phyloP scores from a whole-genome alignment of 2,797 vertebrate genomes.

The Esox lucius region DNA sequence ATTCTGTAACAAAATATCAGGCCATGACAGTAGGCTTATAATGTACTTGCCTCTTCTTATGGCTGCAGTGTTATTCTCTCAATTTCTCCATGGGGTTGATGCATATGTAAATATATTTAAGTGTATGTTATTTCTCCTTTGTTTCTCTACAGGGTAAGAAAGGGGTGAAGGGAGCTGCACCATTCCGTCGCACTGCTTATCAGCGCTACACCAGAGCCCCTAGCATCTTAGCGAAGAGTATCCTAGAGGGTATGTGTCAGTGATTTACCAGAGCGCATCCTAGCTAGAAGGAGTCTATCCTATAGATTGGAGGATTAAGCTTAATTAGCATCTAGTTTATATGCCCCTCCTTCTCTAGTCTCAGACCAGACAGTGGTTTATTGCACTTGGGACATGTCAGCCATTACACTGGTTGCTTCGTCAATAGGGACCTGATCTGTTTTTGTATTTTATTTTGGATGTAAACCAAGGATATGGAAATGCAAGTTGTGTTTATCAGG shows the following conservation, averaged over 20 bases:
- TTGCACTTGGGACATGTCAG: constrained; percentile 35
- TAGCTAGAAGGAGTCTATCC: background rate
- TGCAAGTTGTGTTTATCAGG: constrained; percentile 22
- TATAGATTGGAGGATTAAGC: background rate
- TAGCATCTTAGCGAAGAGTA: constrained; percentile 67
- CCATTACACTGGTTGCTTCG: constrained; percentile 25
- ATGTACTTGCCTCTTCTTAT: too few species aligned
- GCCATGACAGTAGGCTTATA: background rate
- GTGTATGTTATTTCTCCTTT: constrained; percentile 33
- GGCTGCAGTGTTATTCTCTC: background rate
- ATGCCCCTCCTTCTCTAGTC: constrained; percentile 31
- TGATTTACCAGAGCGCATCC: background rate
- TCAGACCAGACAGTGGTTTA: constrained; percentile 25
- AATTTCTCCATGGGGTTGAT: background rate
- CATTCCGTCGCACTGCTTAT: constrained; percentile 65
- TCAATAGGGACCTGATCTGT: constrained; percentile 37
- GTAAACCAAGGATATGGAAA: constrained; percentile 18
- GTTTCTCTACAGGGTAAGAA: constrained; percentile 71
- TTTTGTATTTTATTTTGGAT: constrained; percentile 39
- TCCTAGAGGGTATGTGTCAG: constrained; percentile 72
- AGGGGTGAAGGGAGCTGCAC: constrained; percentile 60
- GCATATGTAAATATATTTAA: constrained; percentile 36
- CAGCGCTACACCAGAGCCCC: constrained; percentile 67
- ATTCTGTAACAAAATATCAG: background rate
- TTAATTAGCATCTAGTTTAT: constrained; percentile 62